phyloP scores from a whole-genome alignment of 2,113 vertebrate genomes.

The Daphoenositta chrysoptera region DNA sequence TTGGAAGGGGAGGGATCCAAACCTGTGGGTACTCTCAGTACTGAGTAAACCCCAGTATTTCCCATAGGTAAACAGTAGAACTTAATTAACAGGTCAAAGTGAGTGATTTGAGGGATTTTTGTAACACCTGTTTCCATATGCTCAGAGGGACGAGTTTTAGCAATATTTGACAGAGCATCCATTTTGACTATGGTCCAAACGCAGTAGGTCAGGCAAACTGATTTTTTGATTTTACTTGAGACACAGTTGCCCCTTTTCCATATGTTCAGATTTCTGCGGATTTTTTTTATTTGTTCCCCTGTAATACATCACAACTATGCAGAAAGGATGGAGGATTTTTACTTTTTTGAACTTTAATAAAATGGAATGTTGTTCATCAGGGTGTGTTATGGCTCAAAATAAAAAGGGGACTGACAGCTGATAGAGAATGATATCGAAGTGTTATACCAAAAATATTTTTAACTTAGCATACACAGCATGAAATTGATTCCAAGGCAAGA shows the following conservation, averaged over 20 bases:
- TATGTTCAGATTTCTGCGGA: background rate
- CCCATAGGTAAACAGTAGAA: constrained; percentile 61
- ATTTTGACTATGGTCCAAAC: background rate
- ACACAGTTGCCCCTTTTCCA: background rate
- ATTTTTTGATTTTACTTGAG: background rate
- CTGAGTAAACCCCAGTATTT: background rate
- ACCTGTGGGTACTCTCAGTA: background rate
- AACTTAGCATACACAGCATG: background rate
- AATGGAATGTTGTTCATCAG: background rate
- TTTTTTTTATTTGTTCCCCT: background rate
- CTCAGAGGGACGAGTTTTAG: background rate
- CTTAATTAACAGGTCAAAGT: constrained; percentile 60
- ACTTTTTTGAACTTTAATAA: background rate
- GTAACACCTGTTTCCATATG: constrained; percentile 44
- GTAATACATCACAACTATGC: background rate
- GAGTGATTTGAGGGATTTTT: constrained; percentile 50
- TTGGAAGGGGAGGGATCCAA: background rate
- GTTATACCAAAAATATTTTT: background rate
- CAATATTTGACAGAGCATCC: background rate
- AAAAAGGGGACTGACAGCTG: background rate
- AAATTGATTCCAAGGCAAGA: background rate
- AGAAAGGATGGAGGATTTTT: background rate
- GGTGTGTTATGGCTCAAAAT: background rate
- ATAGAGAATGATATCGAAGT: background rate
- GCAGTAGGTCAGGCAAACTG: background rate